Percentiles rank a stretch among this genome's conserved stretches.
Conservation (phyloP, 2,797 vertebrate species). For the Hemitrygon akajei region DNA sequence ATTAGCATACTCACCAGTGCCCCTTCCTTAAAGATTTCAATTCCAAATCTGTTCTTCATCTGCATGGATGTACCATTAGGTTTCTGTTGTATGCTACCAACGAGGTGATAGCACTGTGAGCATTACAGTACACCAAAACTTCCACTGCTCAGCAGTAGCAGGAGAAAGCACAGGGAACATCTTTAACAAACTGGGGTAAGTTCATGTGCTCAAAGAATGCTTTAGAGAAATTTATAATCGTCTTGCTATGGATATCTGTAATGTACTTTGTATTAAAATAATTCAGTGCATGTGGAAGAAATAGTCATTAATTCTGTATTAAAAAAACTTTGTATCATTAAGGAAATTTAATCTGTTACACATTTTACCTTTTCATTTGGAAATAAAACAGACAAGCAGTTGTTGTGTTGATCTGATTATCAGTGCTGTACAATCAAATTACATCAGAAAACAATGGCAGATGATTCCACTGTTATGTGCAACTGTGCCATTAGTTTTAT, state of each 20-base stretch:
- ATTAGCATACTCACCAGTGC: neutral
- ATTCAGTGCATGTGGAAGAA: neutral
- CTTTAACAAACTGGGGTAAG: neutral
- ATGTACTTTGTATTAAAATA: neutral
- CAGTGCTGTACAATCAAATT: neutral
- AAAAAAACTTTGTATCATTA: neutral
- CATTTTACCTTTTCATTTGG: neutral
- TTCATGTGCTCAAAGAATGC: neutral
- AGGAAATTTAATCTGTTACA: neutral
- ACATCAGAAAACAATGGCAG: neutral
- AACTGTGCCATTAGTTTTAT: neutral
- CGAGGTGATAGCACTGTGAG: neutral
- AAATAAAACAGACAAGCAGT: neutral
- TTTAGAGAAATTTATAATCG: neutral
- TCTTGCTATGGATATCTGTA: neutral
- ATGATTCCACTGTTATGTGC: neutral
- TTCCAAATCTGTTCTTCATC: neutral
- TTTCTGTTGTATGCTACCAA: neutral
- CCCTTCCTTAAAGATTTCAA: neutral
- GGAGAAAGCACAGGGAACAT: neutral
- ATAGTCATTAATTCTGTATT: neutral
- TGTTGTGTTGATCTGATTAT: no score
- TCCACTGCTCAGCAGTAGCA: neutral
- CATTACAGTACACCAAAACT: neutral
- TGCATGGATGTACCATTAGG: neutral